Evolutionary conservation across 2,113 vertebrate genomes (phyloP).

Genomic region (Axis porcinus): DNA sequence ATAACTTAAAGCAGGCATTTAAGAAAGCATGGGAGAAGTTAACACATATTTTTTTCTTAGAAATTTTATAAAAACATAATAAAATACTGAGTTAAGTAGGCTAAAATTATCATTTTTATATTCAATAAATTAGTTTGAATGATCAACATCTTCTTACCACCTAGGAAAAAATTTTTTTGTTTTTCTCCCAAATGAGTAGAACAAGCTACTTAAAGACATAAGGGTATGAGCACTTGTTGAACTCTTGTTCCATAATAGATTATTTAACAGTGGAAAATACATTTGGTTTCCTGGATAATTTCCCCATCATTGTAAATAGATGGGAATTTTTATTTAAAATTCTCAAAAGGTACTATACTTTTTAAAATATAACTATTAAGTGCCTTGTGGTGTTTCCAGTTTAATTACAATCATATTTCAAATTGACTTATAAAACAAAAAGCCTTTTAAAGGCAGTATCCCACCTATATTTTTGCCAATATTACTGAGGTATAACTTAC

Average conservation of each 20-base stretch:
- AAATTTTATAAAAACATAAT: background rate
- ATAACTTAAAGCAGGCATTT: background rate
- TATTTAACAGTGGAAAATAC: background rate
- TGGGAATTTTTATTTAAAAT: background rate
- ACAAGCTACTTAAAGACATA: background rate
- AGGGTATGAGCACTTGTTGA: background rate
- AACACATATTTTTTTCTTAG: background rate
- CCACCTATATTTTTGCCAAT: background rate
- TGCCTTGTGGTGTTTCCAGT: background rate
- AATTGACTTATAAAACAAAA: background rate
- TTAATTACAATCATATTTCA: background rate
- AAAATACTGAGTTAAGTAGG: background rate
- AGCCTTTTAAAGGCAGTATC: background rate
- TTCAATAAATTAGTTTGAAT: background rate
- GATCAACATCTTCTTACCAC: background rate
- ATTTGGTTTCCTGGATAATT: background rate
- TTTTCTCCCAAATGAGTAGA: background rate
- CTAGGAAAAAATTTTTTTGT: background rate
- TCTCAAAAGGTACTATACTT: background rate
- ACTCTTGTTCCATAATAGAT: background rate
- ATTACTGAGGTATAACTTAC: background rate
- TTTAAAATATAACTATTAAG: background rate
- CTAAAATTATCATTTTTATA: constrained; percentile 9
- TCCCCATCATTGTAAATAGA: background rate
- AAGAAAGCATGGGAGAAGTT: background rate